Evolutionary conservation across 2,113 vertebrate species (phyloP).

Genomic region (Dermatemys mawii): DNA sequence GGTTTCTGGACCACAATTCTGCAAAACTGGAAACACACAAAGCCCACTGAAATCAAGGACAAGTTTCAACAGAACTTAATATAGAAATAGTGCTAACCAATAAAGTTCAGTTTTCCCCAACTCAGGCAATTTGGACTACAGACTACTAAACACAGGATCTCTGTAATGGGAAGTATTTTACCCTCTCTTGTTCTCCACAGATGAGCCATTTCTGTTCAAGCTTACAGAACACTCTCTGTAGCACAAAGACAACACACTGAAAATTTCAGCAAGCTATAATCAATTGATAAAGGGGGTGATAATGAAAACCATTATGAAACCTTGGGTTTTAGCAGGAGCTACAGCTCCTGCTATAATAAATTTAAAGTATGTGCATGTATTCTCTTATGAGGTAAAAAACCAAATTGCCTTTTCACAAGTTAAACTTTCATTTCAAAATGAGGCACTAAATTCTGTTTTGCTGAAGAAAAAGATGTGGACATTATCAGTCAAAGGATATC

Average conservation of each 20-base stretch:
- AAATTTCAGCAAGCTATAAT: background rate
- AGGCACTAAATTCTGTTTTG: background rate
- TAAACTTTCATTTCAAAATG: background rate
- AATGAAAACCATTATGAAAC: background rate
- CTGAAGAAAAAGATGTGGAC: background rate
- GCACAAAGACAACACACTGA: background rate
- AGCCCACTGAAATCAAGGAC: background rate
- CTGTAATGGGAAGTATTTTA: too few species aligned
- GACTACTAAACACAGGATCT: background rate
- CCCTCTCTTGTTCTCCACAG: background rate
- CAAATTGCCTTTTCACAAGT: background rate
- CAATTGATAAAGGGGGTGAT: background rate
- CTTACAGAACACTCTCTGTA: rapidly evolving
- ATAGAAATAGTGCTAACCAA: too few species aligned
- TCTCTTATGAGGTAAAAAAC: too few species aligned
- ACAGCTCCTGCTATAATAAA: background rate
- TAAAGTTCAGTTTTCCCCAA: too few species aligned
- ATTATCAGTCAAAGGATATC: background rate
- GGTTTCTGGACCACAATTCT: background rate
- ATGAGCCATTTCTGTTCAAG: rapidly evolving
- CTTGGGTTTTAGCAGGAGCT: background rate
- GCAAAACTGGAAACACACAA: too few species aligned
- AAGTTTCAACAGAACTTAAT: background rate
- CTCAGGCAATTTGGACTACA: too few species aligned
- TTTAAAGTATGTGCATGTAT: rapidly evolving